A percentile compares a stretch with the other conserved stretches of the same genome.
Conservation (phyloP, 2,888 invertebrate species). For the Nomada goodeniana region DNA sequence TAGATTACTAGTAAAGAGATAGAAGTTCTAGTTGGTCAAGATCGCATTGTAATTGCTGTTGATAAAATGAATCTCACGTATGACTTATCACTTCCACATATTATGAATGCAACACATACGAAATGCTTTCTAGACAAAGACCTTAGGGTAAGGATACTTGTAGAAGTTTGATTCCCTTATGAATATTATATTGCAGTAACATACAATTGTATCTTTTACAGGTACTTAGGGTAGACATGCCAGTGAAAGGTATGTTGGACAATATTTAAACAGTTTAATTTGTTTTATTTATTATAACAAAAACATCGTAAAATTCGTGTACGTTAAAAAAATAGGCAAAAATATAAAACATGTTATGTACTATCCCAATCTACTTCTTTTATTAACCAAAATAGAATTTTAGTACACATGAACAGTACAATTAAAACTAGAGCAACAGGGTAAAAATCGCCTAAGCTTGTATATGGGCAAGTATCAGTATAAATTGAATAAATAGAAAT, state of each 20-base stretch:
- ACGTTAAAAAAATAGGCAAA: background rate
- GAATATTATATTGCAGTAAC: background rate
- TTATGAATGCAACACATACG: constrained; percentile 86
- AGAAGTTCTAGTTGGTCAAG: constrained; percentile 90
- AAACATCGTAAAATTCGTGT: constrained; percentile 35
- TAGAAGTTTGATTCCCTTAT: constrained; percentile 1
- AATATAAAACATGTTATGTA: constrained; percentile 19
- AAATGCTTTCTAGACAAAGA: constrained; percentile 86
- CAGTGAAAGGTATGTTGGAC: constrained; percentile 48
- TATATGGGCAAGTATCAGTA: constrained; percentile 1
- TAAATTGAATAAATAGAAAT: constrained; percentile 14
- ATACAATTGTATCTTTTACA: constrained; percentile 57
- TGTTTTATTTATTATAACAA: constrained; percentile 44
- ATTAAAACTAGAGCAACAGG: constrained; percentile 13
- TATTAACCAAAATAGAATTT: constrained; percentile 23
- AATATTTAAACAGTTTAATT: constrained; percentile 18
- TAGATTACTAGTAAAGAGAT: constrained; percentile 84
- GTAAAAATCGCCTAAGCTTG: background rate
- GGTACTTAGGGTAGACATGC: constrained; percentile 78
- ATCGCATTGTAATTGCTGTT: constrained; percentile 89
- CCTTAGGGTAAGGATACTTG: constrained; percentile 83
- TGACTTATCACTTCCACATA: constrained; percentile 90
- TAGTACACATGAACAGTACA: constrained; percentile 4
- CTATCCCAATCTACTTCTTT: background rate
- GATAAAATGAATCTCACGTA: constrained; percentile 87